phyloP scores from a whole-genome alignment of 2,888 invertebrate genomes.

The Sarcophaga rosellei region DNA sequence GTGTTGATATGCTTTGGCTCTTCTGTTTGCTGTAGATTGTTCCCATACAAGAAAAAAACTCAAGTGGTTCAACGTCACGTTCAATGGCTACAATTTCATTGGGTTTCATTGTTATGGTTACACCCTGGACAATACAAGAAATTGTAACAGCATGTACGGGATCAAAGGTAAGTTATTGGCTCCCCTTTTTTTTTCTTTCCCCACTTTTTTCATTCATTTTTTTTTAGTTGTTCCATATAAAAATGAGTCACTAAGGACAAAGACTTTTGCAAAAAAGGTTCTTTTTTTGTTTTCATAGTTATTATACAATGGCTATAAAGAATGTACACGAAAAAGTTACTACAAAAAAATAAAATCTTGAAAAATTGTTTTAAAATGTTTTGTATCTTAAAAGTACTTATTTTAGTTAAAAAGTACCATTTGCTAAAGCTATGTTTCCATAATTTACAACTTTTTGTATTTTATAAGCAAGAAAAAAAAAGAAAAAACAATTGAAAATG shows the following conservation, averaged over 20 bases:
- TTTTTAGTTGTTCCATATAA: conserved; percentile 10
- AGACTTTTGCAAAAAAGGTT: neutral
- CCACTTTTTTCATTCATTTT: conserved; percentile 48
- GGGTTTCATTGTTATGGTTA: conserved; percentile 94
- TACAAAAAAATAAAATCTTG: too few relatives aligned
- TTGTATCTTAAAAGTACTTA: too few relatives aligned
- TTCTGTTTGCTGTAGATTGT: conserved; percentile 74
- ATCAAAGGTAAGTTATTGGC: conserved; percentile 84
- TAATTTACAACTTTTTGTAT: too few relatives aligned
- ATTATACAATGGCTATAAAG: neutral
- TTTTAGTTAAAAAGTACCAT: too few relatives aligned
- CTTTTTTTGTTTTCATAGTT: neutral
- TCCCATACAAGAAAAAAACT: conserved; percentile 82
- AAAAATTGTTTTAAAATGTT: neutral
- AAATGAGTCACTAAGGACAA: neutral
- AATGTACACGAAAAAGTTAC: neutral
- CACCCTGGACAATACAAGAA: conserved; percentile 95
- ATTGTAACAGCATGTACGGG: conserved; percentile 95
- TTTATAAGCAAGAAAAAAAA: too few relatives aligned
- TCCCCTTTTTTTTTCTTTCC: neutral
- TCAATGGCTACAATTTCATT: conserved; percentile 96
- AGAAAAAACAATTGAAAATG: too few relatives aligned
- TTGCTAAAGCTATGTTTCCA: too few relatives aligned
- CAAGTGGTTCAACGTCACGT: conserved; percentile 90
- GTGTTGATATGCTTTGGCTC: neutral